phyloP scores from a whole-genome alignment of 37 sponge, comb jelly and placozoan genomes.

The Spongia lamella region DNA sequence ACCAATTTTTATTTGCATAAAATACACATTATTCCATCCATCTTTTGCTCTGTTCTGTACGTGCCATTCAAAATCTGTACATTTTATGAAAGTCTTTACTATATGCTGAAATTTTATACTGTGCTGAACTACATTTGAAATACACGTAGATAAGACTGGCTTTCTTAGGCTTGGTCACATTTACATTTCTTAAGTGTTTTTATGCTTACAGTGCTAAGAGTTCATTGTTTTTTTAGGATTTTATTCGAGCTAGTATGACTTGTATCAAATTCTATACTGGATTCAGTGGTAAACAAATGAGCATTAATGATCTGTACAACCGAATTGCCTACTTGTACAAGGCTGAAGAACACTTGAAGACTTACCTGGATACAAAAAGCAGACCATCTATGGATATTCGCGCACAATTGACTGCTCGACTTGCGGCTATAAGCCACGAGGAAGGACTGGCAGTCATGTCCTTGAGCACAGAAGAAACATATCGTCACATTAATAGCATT shows the following conservation, averaged over 20 bases:
- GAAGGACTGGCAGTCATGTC: conserved; percentile 11
- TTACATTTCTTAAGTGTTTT: too few relatives aligned
- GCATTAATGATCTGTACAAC: conserved; percentile 51
- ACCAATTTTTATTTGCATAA: too few relatives aligned
- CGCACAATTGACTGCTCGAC: conserved; percentile 3
- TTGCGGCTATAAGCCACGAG: neutral
- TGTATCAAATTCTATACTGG: conserved; percentile 92
- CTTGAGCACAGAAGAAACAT: conserved; percentile 32
- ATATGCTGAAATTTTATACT: too few relatives aligned
- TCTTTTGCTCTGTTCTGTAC: too few relatives aligned
- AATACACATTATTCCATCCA: too few relatives aligned
- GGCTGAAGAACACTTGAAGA: conserved; percentile 70
- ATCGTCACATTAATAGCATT: conserved; percentile 53
- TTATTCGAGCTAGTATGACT: conserved; percentile 76
- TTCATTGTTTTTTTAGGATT: conserved; percentile 50
- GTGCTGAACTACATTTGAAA: too few relatives aligned
- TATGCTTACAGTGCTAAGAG: neutral
- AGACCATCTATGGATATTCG: neutral
- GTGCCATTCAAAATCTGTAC: too few relatives aligned
- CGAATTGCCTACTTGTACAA: conserved; percentile 48
- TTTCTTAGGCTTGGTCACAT: too few relatives aligned
- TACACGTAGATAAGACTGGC: too few relatives aligned
- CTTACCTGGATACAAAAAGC: conserved; percentile 11
- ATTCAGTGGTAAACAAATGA: conserved; percentile 45
- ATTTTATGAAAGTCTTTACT: too few relatives aligned